Base-by-base conservation (phyloP, 2,113 vertebrate species). In the Boleophthalmus pectinirostris region DNA sequence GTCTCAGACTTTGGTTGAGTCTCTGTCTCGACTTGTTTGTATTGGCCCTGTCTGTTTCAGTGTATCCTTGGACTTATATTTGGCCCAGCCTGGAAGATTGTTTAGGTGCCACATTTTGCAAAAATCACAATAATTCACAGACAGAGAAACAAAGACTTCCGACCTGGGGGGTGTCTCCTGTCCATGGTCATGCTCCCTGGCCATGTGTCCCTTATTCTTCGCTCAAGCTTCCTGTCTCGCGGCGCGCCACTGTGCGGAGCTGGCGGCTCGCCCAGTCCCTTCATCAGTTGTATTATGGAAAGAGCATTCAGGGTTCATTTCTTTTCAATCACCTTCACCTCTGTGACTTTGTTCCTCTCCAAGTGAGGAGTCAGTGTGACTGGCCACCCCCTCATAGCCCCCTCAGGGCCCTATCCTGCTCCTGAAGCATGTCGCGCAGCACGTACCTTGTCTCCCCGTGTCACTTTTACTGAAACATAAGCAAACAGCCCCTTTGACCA, bases 181-280 rank as follows among this genome's bases (percentile, higher is more conserved):
- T 71, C 65, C 79, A 71, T 89, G 81, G 87, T 91, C 89, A 90
- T 74, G 77, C 16, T 85, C 70, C 61, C 73, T 84, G 77, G 33
- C 66, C 63, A 72, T 73, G 75, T 12, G 83, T 85, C 86, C 84
- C 76, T 66, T 72, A 90, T 93, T 94, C 93, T 94, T 93, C 33
- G 91, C 86, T 85, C 89, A 80, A 88, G 82, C 82, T 93, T 94
- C 93, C 93, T 93, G 93, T 93, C 90, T 90, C 84, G 86, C 90
- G 92, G 90, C 92, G 90, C 89, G 91, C 91, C 93, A 93, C 86
- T 87, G 74, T 81, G 82, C 67, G 89, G 83, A 81, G 67, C 82
- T 93, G 91, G 91, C 88, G 51, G 49, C 13, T 4, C 58, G 91
- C 92, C 92, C 81, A 88, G 87, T 89, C 46, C 69, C 70, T 79